Base-by-base conservation (phyloP, 2,797 vertebrate species). In the Pogoniulus pusillus region DNA sequence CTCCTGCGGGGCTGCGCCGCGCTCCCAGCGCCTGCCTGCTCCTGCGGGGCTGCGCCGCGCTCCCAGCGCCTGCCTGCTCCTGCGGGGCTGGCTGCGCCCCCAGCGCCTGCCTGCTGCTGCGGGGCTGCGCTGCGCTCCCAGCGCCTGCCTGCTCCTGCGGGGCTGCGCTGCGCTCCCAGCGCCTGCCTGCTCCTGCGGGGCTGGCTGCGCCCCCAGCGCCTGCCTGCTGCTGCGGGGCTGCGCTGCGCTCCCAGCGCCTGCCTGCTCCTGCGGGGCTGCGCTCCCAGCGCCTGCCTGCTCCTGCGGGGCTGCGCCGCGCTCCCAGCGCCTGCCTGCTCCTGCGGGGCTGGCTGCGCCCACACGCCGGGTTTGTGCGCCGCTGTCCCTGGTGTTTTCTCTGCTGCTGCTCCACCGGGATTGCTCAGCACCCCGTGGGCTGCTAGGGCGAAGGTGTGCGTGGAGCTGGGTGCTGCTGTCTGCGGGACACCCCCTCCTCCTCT, bases 301-400 rank as follows among this genome's bases (percentile, higher is more conserved):
- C n/a, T n/a, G n/a, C n/a, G 19, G 4, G 51, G 9, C 32, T 54
- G 15, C 1, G n/a, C n/a, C n/a, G n/a, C n/a, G n/a, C n/a, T n/a
- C n/a, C n/a, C 80, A 41, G 62, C 22, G 39, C 32, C 63, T 11
- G 2, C 29, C 62, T 9, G 11, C 49, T 10, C 6, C 12, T 7
- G 15, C 0, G 37, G 27, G 37, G 29, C 63, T 1, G 2, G 3
- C 3, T 47, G 3, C 30, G 23, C 1, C 1, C 4, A 18, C 1
- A 3, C 27, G 1, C 4, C 0, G 2, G 58, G 32, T 20, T 7
- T 1, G 0, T 0, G 51, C 41, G 45, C 20, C 20, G 62, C 35
- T 1, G 4, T 51, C 34, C 16, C 43, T 0, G 14, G 11, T 37
- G 94, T 51, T 77, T 62, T 9, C 49, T 43, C 8, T 12, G n/a